phyloP scores from a whole-genome alignment of 2,888 invertebrate genomes.

The Acholoe squamosa region DNA sequence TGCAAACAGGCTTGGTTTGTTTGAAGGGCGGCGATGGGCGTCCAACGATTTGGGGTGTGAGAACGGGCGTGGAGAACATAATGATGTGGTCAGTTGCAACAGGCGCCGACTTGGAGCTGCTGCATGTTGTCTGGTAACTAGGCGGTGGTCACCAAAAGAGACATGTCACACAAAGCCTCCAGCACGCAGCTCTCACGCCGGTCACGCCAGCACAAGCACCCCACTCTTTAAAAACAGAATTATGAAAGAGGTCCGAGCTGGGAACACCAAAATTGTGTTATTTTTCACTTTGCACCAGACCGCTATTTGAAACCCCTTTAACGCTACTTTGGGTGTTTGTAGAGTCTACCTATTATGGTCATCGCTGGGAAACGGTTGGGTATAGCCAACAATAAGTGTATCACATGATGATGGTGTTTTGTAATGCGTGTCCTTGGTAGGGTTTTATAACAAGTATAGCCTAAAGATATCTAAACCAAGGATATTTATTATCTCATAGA shows the following conservation, averaged over 20 bases:
- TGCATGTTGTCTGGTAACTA: conserved; percentile 50
- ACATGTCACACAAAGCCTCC: conserved; percentile 50
- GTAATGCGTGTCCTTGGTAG: neutral
- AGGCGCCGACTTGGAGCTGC: neutral
- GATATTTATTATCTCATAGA: too few species aligned
- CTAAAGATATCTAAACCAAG: too few species aligned
- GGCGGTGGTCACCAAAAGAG: conserved; percentile 43
- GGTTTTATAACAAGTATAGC: too few species aligned
- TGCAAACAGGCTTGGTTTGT: conserved; percentile 57
- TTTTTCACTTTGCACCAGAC: neutral
- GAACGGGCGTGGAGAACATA: conserved; percentile 26
- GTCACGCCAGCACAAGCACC: neutral
- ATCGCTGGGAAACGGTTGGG: too few species aligned
- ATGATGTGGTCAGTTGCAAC: conserved; percentile 56
- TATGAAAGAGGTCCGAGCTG: neutral
- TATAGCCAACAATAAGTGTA: too few species aligned
- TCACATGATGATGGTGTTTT: too few species aligned
- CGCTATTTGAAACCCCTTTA: too few species aligned
- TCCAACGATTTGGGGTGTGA: conserved; percentile 5
- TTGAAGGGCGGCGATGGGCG: conserved; percentile 44
- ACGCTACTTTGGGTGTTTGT: too few species aligned
- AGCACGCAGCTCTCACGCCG: conserved; percentile 42
- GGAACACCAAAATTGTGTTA: neutral
- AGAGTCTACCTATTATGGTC: too few species aligned
- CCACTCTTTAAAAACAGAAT: conserved; percentile 8